Conservation (phyloP, 2,888 invertebrate genomes). For the Noctua pronuba region DNA sequence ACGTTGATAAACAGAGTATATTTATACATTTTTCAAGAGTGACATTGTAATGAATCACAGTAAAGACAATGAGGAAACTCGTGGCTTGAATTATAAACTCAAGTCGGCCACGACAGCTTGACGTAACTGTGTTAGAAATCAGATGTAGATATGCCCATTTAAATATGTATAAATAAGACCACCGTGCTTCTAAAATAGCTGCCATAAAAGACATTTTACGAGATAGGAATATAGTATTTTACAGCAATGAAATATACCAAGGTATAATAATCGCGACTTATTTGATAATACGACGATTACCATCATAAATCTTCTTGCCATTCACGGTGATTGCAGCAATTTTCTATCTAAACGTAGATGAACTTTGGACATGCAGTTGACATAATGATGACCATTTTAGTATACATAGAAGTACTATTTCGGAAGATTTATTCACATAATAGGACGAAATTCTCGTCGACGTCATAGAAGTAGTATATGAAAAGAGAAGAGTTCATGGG, state of each 20-base stretch:
- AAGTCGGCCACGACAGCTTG: slow-evolving; percentile 28
- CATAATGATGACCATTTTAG: slow-evolving; percentile 39
- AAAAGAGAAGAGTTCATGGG: not conserved
- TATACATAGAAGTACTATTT: slow-evolving; percentile 8
- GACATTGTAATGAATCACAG: slow-evolving; percentile 75
- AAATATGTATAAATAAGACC: slow-evolving; percentile 43
- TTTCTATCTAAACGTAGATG: slow-evolving; percentile 28
- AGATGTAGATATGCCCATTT: slow-evolving; percentile 46
- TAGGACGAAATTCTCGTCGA: not conserved
- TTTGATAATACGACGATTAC: slow-evolving; percentile 10
- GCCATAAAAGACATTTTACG: slow-evolving; percentile 31
- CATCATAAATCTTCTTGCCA: slow-evolving; percentile 14
- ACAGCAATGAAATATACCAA: slow-evolving; percentile 13
- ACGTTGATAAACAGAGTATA: slow-evolving; percentile 46
- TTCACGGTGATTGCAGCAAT: slow-evolving; percentile 40
- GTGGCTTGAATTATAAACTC: slow-evolving; percentile 73
- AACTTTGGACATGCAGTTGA: slow-evolving; percentile 24
- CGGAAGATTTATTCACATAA: slow-evolving; percentile 1
- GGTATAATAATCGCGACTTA: slow-evolving; percentile 17
- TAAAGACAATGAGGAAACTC: slow-evolving; percentile 79
- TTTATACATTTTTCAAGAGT: slow-evolving; percentile 63
- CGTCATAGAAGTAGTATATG: not conserved
- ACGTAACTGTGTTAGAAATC: slow-evolving; percentile 50
- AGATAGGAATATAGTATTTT: slow-evolving; percentile 3
- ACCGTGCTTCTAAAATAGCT: slow-evolving; percentile 22